Base-by-base conservation (phyloP, 2,797 vertebrate species). In the Oceanodroma leucorhoa region DNA sequence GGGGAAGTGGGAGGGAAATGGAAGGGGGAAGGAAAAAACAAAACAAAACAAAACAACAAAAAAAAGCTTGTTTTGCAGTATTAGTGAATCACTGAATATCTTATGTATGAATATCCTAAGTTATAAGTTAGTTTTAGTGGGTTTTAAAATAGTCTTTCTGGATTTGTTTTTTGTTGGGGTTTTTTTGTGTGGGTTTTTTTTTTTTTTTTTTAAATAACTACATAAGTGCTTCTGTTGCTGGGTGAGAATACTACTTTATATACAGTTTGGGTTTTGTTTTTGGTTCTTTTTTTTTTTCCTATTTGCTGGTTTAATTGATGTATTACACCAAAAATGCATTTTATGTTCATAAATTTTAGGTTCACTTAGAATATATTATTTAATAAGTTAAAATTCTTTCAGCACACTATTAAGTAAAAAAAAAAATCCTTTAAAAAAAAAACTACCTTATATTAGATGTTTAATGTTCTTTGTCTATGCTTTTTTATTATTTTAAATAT, bases 291-390 rank as follows among this genome's bases (percentile, higher is more conserved):
- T 93, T 86, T 77, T 79, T 93, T 86, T 77, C 95, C 94, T 97
- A 48, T 97, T 97, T 97, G 97, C 97, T 98, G 96, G 93, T 98
- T 97, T 83, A 97, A 97, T 96, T 96, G 97, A 97, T 97, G 97
- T 97, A 98, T 98, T 97, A 98, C 98, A 98, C 98, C 98, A 98
- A 98, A 98, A 98, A 98, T 97, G 83, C 96, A 98, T 98, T 98
- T 97, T 98, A 98, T 98, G 98, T 98, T 98, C 97, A 98, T 98
- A 97, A 97, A 96, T 98, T 98, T 98, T 98, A 98, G 98, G 95
- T 97, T 98, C 97, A 98, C 97, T 96, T 98, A 98, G 98, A 98
- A 98, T 98, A 98, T 98, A 98, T 98, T 98, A 98, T 98, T 98
- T 98, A 96, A 98, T 98, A 98, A 98, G 95, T 98, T 98, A 98